A percentile compares a stretch with the other conserved stretches of the same genome.
phyloP scores from a whole-genome alignment of 2,113 vertebrate species.

The Pundamilia nyererei region DNA sequence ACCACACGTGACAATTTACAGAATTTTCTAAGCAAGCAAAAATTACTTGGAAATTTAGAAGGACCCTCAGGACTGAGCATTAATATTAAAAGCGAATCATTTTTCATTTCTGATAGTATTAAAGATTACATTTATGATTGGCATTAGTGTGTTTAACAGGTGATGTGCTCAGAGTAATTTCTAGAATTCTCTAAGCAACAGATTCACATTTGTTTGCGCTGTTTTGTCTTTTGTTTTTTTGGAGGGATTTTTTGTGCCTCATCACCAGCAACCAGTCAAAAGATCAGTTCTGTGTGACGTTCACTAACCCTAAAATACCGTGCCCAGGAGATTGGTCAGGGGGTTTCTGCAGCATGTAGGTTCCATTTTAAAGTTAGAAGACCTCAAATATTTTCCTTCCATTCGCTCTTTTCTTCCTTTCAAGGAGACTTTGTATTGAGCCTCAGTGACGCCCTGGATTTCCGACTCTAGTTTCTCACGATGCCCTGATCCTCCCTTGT shows the following conservation, averaged over 20 bases:
- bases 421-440: background rate
- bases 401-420: background rate
- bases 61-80: background rate
- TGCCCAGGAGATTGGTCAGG: background rate
- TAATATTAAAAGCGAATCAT: background rate
- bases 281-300: background rate
- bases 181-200: background rate
- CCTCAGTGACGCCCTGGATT: background rate
- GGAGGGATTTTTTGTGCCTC: rapidly evolving
- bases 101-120: background rate
- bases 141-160: background rate
- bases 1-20: background rate
- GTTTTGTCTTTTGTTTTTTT: background rate
- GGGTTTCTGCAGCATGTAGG: background rate
- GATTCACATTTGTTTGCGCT: background rate
- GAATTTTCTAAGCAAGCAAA: background rate
- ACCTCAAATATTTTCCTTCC: background rate
- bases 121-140: background rate
- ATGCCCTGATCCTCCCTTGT: rapidly evolving
- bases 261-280: background rate
- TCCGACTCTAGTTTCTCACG: background rate
- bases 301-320: background rate
- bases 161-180: background rate
- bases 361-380: background rate
- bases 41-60: background rate